Conservation (phyloP, 2,888 invertebrate species). For the Criorhina ranunculi region DNA sequence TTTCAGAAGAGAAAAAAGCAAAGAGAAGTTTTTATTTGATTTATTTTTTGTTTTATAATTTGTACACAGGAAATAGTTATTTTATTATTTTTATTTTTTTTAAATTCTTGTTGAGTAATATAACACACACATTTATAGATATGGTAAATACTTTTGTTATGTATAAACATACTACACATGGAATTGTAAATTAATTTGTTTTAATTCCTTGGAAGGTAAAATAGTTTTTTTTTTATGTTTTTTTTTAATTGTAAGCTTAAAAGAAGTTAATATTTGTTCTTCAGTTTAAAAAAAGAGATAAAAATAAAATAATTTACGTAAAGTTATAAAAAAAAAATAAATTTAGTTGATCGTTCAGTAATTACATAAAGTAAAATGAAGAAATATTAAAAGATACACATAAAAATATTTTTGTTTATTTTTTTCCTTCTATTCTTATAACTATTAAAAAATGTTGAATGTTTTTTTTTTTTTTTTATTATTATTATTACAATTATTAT, state of each 20-base stretch:
- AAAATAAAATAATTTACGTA: conserved; percentile 45
- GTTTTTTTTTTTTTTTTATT: too few species aligned
- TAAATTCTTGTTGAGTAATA: conserved; percentile 65
- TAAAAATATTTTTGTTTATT: conserved; percentile 57
- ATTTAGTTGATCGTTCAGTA: conserved; percentile 62
- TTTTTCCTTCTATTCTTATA: conserved; percentile 81
- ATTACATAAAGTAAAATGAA: conserved; percentile 22
- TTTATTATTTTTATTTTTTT: conserved; percentile 1
- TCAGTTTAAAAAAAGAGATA: conserved; percentile 29
- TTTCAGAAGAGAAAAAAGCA: conserved; percentile 8
- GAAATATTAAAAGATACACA: conserved; percentile 28
- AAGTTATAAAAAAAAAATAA: conserved; percentile 57
- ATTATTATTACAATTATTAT: conserved; percentile 70
- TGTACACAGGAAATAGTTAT: conserved; percentile 64
- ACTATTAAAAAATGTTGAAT: conserved; percentile 68
- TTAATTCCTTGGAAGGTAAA: conserved; percentile 44
- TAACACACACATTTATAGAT: conserved; percentile 47
- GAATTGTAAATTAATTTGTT: conserved; percentile 73
- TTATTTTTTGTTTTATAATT: conserved; percentile 46
- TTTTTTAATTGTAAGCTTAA: conserved; percentile 40
- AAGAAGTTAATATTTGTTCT: conserved; percentile 51
- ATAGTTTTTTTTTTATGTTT: conserved; percentile 29
- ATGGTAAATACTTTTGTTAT: conserved; percentile 20
- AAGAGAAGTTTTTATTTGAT: conserved; percentile 19
- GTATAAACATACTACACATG: conserved; percentile 56